Evolutionary conservation across 2,113 vertebrate species (phyloP).

Genomic region (Eudyptes chrysolophus): DNA sequence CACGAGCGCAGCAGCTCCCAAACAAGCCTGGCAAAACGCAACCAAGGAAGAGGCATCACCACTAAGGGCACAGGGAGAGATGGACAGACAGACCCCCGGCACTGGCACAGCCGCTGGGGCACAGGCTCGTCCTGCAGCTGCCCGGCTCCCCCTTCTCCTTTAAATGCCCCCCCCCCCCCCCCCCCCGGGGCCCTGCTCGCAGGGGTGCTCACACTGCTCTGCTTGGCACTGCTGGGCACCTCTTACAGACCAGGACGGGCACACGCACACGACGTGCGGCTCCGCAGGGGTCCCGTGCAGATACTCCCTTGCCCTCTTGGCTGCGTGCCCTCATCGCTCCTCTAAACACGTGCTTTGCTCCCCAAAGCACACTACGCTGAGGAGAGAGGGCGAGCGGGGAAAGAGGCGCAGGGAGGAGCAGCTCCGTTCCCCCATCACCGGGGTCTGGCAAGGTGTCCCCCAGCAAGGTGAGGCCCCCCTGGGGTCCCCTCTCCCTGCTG

Average conservation of each 20-base stretch:
- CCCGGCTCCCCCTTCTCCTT: not conserved
- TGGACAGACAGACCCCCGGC: not conserved
- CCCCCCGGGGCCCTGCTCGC: not conserved
- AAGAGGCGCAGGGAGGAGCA: not conserved
- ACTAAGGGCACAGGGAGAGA: not conserved
- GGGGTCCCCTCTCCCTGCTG: not conserved
- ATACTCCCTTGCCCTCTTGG: no score
- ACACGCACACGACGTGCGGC: accelerated
- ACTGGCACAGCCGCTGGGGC: not conserved
- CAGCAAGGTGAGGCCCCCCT: not conserved
- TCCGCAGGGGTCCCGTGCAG: not conserved
- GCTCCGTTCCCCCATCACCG: not conserved
- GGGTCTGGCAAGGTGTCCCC: not conserved
- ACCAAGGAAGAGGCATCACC: not conserved
- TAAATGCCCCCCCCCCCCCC: not conserved
- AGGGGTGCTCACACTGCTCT: not conserved
- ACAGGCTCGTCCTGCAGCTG: not conserved
- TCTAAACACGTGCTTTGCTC: not conserved
- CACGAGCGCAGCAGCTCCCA: not conserved
- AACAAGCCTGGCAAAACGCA: not conserved
- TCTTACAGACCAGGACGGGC: not conserved
- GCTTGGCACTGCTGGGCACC: not conserved
- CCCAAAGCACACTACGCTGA: not conserved
- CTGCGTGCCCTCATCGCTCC: not conserved
- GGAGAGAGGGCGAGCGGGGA: not conserved